phyloP scores from a whole-genome alignment of 2,888 invertebrate species.

The Perizoma affinitatum region DNA sequence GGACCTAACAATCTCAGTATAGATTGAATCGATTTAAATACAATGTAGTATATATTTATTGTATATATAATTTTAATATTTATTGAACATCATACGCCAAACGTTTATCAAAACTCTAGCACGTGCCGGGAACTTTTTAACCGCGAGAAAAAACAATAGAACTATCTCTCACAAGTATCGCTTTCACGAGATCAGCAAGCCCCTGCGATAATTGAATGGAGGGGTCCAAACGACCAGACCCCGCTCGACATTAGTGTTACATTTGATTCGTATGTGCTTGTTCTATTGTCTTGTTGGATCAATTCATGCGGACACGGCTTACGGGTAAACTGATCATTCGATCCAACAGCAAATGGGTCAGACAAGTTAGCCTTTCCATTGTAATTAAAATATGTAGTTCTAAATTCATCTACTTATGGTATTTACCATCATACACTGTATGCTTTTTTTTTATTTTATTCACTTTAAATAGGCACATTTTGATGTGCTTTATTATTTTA shows the following conservation, averaged over 20 bases:
- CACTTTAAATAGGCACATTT: no score
- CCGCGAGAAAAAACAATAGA: conserved; percentile 84
- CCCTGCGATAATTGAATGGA: conserved; percentile 79
- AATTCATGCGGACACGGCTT: conserved; percentile 24
- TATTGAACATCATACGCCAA: conserved; percentile 10
- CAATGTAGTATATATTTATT: no score
- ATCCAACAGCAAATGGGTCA: neutral
- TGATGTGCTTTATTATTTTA: no score
- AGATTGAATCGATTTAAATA: no score
- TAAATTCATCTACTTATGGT: no score
- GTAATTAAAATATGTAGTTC: no score
- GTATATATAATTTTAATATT: no score
- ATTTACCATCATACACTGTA: no score
- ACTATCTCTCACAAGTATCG: conserved; percentile 84
- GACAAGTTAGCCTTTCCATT: neutral
- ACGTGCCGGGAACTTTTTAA: conserved; percentile 74
- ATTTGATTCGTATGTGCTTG: conserved; percentile 74
- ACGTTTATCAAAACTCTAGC: conserved; percentile 56
- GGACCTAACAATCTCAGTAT: no score
- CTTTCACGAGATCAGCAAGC: conserved; percentile 78
- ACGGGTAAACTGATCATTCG: conserved; percentile 4
- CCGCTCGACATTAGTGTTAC: conserved; percentile 68
- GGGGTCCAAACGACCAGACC: conserved; percentile 65
- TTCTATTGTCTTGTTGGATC: conserved; percentile 47
- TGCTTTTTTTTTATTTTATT: no score